Percentiles rank a stretch among this genome's conserved stretches.
phyloP scores from a whole-genome alignment of 2,797 vertebrate genomes.

The Lutra lutra region DNA sequence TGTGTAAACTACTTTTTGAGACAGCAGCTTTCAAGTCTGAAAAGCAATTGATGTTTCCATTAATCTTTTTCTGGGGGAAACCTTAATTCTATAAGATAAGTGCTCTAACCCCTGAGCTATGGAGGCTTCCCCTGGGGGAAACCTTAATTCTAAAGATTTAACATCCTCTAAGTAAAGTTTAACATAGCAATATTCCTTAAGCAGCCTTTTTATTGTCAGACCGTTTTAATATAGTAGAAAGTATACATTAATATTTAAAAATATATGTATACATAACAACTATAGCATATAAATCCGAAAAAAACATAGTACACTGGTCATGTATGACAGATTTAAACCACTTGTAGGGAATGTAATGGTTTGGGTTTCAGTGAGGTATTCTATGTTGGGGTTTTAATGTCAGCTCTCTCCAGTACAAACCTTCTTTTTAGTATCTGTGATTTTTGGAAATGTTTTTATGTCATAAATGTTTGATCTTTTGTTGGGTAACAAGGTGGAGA shows the following conservation, averaged over 20 bases:
- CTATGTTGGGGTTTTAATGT: conserved; percentile 48
- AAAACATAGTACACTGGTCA: conserved; percentile 46
- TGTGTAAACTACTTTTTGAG: conserved; percentile 83
- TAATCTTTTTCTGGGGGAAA: conserved; percentile 84
- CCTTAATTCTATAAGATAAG: not conserved
- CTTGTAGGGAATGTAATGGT: conserved; percentile 68
- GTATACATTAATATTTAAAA: not conserved
- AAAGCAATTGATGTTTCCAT: conserved; percentile 85
- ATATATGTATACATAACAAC: not conserved
- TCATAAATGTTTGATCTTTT: conserved; percentile 17
- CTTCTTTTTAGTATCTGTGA: conserved; percentile 77
- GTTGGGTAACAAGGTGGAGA: not conserved
- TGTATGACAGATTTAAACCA: conserved; percentile 57
- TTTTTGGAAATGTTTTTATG: conserved; percentile 75
- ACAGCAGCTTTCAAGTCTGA: conserved; percentile 85
- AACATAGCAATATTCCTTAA: conserved; percentile 88
- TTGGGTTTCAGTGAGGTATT: conserved; percentile 48
- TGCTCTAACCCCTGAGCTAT: too few relatives aligned
- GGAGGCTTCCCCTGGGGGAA: too few relatives aligned
- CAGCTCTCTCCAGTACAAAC: conserved; percentile 75
- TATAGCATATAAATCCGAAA: not conserved
- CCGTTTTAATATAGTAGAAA: not conserved
- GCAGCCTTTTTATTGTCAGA: conserved; percentile 87
- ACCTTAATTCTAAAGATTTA: conserved; percentile 87
- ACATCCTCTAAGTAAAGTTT: conserved; percentile 87